Base-by-base conservation (phyloP, 2,888 invertebrate species). In the Odiellus spinosus region DNA sequence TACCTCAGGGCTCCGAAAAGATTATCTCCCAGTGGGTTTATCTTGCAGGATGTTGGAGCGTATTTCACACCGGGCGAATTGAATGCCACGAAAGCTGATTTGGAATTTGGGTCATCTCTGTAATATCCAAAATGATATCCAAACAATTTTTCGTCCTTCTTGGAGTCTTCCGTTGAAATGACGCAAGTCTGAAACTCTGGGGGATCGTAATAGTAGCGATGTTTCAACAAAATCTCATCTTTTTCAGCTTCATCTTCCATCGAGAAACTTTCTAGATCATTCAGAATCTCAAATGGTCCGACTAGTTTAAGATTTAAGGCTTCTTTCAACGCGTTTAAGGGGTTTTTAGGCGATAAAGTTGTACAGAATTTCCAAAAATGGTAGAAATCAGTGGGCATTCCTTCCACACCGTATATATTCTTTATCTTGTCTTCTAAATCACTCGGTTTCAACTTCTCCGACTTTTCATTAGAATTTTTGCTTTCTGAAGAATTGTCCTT, bases 131-230 rank as follows among this genome's bases (percentile, higher is more conserved):
- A 77, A 63, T 93, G 91, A 55, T 77, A 77, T 52, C 81, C 79
- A 49, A 75, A 76, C 42, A 73, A 73, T 42, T 76, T 74, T 60
- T 52, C 52, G 26, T 63, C 60, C 45, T 52, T 56, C 14, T 6
- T 26, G 4, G 26, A 8, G 26, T 26, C 26, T 8, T 26, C 26
- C 26, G 4, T 26, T 26, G 26, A 26, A 26, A 26, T 26, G 26
- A 69, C 53, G 14, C 69, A 62, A 20, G 70, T 70, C 69, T 87
- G 84, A 65, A 91, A 84, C 67, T 95, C 93, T 10, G 95, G 93
- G 10, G 90, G 86, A 70, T 96, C 95, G 65, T 81, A 87, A 63
- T 76, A 87, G 67, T 82, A 93, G 57, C 95, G 75, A 82, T 86
- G 90, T 63, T 91, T 87, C 10, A 77, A 67, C 8, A 26, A 26